phyloP scores from a whole-genome alignment of 2,113 vertebrate genomes.

The Setophaga coronata region DNA sequence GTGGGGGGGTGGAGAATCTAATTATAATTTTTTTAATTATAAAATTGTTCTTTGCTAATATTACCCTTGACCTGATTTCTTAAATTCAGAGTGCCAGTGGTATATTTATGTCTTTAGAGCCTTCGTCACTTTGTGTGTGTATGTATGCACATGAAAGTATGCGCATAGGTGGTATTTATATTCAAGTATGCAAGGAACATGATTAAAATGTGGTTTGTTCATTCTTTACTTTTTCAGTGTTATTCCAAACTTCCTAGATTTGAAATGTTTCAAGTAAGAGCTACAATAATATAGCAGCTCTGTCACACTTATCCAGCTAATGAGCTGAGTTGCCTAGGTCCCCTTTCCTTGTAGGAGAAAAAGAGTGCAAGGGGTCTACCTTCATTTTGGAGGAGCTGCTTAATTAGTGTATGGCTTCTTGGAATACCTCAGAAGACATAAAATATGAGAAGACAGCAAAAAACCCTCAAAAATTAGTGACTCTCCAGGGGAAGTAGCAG shows the following conservation, averaged over 20 bases:
- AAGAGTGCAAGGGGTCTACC: neutral
- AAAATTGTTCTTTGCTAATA: slow-evolving; percentile 38
- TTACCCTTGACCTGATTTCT: slow-evolving; percentile 57
- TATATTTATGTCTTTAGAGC: neutral
- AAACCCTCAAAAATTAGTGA: neutral
- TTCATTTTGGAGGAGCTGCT: neutral
- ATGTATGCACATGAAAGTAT: neutral
- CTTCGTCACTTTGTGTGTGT: neutral
- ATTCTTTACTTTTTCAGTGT: neutral
- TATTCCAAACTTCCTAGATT: neutral
- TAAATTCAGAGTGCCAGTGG: neutral
- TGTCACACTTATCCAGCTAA: neutral
- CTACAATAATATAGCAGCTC: fast-evolving
- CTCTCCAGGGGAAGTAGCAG: neutral
- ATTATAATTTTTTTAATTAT: slow-evolving; percentile 62
- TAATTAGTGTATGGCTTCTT: neutral
- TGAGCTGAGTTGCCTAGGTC: neutral
- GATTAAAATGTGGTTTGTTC: neutral
- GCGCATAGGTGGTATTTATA: neutral
- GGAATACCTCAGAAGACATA: neutral
- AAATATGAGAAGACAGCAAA: neutral
- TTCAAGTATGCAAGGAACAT: neutral
- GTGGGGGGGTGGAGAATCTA: neutral
- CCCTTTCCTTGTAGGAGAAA: neutral
- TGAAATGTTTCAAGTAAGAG: neutral